Evolutionary conservation across 2,113 vertebrate species (phyloP), one percentile per base, ranked within the genome.

Genomic region (Capra hircus): DNA sequence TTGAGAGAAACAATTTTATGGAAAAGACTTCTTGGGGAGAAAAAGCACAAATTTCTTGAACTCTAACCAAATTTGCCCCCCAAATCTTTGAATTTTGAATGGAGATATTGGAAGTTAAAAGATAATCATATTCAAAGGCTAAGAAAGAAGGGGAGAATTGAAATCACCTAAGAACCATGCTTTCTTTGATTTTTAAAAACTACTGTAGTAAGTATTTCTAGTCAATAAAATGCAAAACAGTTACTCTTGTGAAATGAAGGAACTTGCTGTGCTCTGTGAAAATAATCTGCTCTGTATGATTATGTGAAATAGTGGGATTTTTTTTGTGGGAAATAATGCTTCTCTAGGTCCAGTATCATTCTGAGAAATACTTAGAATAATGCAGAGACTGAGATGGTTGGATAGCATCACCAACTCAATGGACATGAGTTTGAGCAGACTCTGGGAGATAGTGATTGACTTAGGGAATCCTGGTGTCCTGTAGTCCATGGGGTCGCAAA

Each of bases 81-180:
- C 13, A 86, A 93, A 36, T 60, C 45, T 91, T 80, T 82, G n/a
- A 67, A 90, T 82, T 95, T 94, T 98, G 13, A 92, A 91, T 53
- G 17, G 5, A 62, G 4, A 62, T 83, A 43, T 1, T 15, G 12
- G 14, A 95, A 86, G 8, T 21, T 77, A 88, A 52, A 4, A 88
- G 67, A 93, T 33, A 45, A 88, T 5, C 33, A 45, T 85, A 88
- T 88, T 90, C 28, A 83, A 81, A 55, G 12, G 2, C 3, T 96
- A 23, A 50, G 5, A 90, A 90, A 92, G 11, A 80, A 62, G 12
- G 1, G 2, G 11, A 60, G 13, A 82, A 5, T 93, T 88, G 55
- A 80, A 88, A 55, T 96, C 28, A 92, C 21, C 14, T 90, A 88
- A 4, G 4, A 12, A 13, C 0, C 14, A 90, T 53, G 80, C 12